A percentile compares a stretch with the other conserved stretches of the same genome.
These are phyloP conservation scores for Mechanitis mazaeus DNA, from an alignment of 2,888 invertebrate genomes.

Conservation along the genomic window DNA sequence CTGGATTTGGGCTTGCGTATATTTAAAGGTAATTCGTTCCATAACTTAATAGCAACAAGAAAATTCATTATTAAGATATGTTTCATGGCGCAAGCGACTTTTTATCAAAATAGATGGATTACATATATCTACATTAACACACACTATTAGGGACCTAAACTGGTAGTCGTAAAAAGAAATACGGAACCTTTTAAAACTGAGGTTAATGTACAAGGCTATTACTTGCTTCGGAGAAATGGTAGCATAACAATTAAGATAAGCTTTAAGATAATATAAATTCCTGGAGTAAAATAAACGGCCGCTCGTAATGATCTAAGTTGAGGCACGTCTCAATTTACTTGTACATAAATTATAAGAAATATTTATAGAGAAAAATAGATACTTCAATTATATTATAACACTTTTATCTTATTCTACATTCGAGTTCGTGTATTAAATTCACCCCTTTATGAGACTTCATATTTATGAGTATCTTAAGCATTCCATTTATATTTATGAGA, in stretches of 20 bases:
- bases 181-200: not conserved
- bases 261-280: slow-evolving; percentile 5
- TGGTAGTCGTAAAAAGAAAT: not conserved
- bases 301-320: slow-evolving; percentile 1
- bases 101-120: no score
- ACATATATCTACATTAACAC: not conserved
- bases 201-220: not conserved
- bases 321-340: slow-evolving; percentile 4
- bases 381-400: not conserved
- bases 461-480: no score
- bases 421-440: not conserved
- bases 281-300: not conserved
- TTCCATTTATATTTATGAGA: no score
- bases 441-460: no score
- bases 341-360: no score
- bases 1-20: no score
- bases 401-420: not conserved
- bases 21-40: no score
- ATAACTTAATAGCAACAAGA: no score
- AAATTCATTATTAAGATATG: no score
- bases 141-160: not conserved
- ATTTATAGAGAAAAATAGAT: no score
- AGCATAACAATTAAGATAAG: slow-evolving; percentile 6
- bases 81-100: no score
- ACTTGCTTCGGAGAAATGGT: slow-evolving; percentile 1